A percentile compares a stretch with the other conserved stretches of the same genome.
phyloP scores from a whole-genome alignment of 2,888 invertebrate species.

The Nomada goodeniana region DNA sequence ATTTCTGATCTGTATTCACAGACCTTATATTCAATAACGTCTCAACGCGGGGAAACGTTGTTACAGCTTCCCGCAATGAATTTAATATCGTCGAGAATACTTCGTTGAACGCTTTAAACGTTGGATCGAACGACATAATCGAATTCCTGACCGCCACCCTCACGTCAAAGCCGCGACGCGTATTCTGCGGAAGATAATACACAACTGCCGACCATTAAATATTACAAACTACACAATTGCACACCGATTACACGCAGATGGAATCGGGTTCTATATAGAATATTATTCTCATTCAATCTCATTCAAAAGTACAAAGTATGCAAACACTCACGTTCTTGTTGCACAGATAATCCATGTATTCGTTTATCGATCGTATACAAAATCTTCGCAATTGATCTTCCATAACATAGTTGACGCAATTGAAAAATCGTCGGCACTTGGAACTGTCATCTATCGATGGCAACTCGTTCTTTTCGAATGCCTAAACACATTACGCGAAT shows the following conservation, averaged over 20 bases:
- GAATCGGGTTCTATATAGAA: no score
- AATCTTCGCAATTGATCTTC: slow-evolving; percentile 93
- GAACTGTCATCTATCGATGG: slow-evolving; percentile 88
- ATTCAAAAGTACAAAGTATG: not conserved
- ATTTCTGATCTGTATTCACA: not conserved
- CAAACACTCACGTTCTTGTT: slow-evolving; percentile 30
- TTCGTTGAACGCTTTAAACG: slow-evolving; percentile 90
- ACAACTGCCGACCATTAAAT: no score
- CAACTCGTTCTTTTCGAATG: slow-evolving; percentile 88
- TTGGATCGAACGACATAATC: slow-evolving; percentile 89
- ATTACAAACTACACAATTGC: no score
- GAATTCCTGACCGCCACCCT: slow-evolving; percentile 87
- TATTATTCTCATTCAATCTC: no score
- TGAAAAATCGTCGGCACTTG: slow-evolving; percentile 91
- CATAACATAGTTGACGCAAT: slow-evolving; percentile 94
- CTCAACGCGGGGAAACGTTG: slow-evolving; percentile 84
- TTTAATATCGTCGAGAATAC: slow-evolving; percentile 90
- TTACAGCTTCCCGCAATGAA: slow-evolving; percentile 90
- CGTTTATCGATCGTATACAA: slow-evolving; percentile 91
- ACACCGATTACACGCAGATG: no score
- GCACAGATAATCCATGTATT: slow-evolving; percentile 88
- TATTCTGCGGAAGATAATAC: slow-evolving; percentile 84
- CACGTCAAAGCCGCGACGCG: slow-evolving; percentile 89
- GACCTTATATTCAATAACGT: not conserved
- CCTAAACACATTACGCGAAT: slow-evolving; percentile 82